Evolutionary conservation across 2,113 vertebrate genomes (phyloP), one percentile per base, ranked within the genome.

Genomic region (Atrichornis clamosus): DNA sequence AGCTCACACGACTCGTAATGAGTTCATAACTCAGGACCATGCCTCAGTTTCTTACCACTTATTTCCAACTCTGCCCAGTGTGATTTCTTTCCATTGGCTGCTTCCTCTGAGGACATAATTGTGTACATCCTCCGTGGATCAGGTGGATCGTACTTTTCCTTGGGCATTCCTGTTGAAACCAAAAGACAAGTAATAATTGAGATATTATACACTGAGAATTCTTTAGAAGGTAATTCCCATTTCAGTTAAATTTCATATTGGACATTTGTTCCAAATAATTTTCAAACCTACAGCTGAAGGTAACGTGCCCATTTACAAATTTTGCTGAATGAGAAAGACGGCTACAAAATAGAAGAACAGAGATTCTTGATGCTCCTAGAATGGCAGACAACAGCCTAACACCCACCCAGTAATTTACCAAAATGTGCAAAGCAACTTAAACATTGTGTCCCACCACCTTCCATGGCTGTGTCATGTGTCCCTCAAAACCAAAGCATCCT

Each of bases 61-160:
- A 99, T 99, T 99, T 99, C 99, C 98, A 99, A 98, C 98, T 99
- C 99, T 96, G 99, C 99, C 99, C 99, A 99, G 97, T 99, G 99
- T 95, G 99, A 99, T 98, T 99, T 99, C 98, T 99, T 99, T 95
- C 99, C 99, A 67, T 99, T 99, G 97, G 99, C 98, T 98, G 98
- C 99, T 96, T 99, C 99, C 97, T 99, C 99, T 93, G 98, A 99
- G 89, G 99, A 99, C 99, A 99, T 99, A 98, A 99, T 99, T 97
- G 99, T 99, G 97, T 99, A 99, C 99, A 99, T 99, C 98, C 99
- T 99, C 99, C 99, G 98, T 95, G 99, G 99, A 98, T 99, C 99
- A 96, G 99, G 99, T 98, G 99, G 99, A 97, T 99, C 99, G 99
- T 99, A 99, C 98, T 99, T 99, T 99, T 99, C 99, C 98, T 99